phyloP scores from a whole-genome alignment of 2,113 vertebrate species.

The Nesoenas mayeri region DNA sequence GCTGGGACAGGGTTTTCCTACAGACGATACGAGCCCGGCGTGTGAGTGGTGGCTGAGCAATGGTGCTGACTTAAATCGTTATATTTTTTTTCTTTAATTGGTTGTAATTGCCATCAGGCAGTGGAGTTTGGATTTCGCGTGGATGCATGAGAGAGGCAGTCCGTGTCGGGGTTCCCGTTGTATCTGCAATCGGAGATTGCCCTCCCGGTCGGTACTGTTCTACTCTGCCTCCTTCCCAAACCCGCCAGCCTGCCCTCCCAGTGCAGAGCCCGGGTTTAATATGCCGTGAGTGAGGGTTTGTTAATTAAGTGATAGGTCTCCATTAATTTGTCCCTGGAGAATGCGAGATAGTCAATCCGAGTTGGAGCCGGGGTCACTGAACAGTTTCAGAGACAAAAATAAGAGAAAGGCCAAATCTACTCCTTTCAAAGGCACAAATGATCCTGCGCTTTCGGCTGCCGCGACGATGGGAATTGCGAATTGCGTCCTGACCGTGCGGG shows the following conservation, averaged over 20 bases:
- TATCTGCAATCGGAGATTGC: not conserved
- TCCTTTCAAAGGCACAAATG: not conserved
- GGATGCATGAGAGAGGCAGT: not conserved
- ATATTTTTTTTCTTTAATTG: not conserved
- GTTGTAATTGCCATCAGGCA: not conserved
- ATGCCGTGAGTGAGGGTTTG: conserved; percentile 75
- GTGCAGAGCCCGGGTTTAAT: conserved; percentile 11
- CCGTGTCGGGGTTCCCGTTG: not conserved
- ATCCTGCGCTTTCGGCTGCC: not conserved
- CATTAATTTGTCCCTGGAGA: conserved; percentile 90
- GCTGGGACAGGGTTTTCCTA: not conserved
- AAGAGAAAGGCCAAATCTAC: not conserved
- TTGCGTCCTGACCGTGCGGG: not conserved
- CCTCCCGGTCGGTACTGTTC: not conserved
- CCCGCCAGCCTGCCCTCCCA: not conserved
- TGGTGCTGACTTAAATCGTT: not conserved
- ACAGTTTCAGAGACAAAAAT: conserved; percentile 73
- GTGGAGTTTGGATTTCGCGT: not conserved
- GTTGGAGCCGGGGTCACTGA: conserved; percentile 75
- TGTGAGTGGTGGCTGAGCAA: not conserved
- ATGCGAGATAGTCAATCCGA: conserved; percentile 81
- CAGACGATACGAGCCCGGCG: not conserved
- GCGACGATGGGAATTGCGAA: not conserved
- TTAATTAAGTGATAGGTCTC: conserved; percentile 91
- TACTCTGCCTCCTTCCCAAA: not conserved